Conservation (phyloP, 2,888 invertebrate species). For the Sinohyriopsis cumingii region DNA sequence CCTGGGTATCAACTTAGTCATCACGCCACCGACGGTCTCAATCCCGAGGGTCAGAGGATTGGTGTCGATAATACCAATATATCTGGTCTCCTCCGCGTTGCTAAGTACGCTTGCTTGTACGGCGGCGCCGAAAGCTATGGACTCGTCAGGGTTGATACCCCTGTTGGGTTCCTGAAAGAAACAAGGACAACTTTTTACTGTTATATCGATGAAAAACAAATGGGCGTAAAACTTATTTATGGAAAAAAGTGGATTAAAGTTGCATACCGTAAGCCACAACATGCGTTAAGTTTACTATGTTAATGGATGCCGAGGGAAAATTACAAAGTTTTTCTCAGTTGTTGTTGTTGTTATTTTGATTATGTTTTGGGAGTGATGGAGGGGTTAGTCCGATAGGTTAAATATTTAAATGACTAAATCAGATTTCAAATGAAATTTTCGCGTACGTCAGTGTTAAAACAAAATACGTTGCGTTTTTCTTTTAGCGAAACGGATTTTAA, state of each 20-base stretch:
- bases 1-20: conserved; percentile 97
- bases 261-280: too few species aligned
- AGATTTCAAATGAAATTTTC: too few species aligned
- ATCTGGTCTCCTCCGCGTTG: conserved; percentile 96
- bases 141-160: conserved; percentile 99
- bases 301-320: too few species aligned
- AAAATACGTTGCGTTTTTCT: too few species aligned
- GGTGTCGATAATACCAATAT: conserved; percentile 96
- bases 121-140: conserved; percentile 98
- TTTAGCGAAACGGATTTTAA: too few species aligned
- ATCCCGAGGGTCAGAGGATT: conserved; percentile 99
- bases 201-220: background rate
- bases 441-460: too few species aligned
- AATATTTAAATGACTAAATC: too few species aligned
- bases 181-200: background rate
- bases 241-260: background rate
- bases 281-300: too few species aligned
- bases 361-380: too few species aligned
- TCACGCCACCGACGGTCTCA: conserved; percentile 99
- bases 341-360: too few species aligned
- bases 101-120: conserved; percentile 98
- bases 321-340: too few species aligned
- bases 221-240: background rate
- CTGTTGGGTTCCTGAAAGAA: conserved; percentile 88
- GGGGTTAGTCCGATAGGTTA: too few species aligned